Conservation (phyloP, 2,113 vertebrate species). For the Austrofundulus limnaeus region DNA sequence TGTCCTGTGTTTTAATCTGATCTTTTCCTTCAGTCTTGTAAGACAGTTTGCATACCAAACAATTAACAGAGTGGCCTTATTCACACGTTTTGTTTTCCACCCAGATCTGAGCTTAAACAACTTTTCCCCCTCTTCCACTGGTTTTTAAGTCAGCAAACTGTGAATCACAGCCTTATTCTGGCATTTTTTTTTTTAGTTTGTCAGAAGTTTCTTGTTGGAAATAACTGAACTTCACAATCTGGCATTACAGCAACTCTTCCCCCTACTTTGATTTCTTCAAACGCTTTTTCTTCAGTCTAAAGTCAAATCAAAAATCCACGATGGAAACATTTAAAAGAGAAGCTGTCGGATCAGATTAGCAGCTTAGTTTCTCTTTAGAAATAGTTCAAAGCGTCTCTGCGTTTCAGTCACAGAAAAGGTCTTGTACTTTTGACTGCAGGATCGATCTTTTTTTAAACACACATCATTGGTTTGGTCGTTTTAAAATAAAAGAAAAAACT, state of each 20-base stretch:
- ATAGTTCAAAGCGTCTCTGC: conserved; percentile 82
- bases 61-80: not conserved
- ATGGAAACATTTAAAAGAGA: conserved; percentile 42
- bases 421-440: conserved; percentile 92
- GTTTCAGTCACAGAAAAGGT: conserved; percentile 82
- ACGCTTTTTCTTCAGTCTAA: conserved; percentile 43
- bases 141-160: conserved; percentile 35
- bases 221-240: conserved; percentile 41
- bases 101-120: not conserved
- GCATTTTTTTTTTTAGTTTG: conserved; percentile 29
- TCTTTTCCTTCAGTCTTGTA: not conserved
- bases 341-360: conserved; percentile 48
- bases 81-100: not conserved
- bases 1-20: too few species aligned
- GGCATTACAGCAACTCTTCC: conserved; percentile 31
- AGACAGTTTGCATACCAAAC: conserved; percentile 4
- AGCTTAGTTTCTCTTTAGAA: conserved; percentile 58
- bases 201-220: conserved; percentile 16
- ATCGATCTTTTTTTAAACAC: conserved; percentile 91
- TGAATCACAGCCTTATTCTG: conserved; percentile 54
- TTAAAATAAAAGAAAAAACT: conserved; percentile 88
- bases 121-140: not conserved
- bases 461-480: conserved; percentile 91
- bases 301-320: conserved; percentile 49
- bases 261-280: conserved; percentile 3